Conservation (phyloP, 1,140 invertebrate genomes). For the Lineus longissimus region DNA sequence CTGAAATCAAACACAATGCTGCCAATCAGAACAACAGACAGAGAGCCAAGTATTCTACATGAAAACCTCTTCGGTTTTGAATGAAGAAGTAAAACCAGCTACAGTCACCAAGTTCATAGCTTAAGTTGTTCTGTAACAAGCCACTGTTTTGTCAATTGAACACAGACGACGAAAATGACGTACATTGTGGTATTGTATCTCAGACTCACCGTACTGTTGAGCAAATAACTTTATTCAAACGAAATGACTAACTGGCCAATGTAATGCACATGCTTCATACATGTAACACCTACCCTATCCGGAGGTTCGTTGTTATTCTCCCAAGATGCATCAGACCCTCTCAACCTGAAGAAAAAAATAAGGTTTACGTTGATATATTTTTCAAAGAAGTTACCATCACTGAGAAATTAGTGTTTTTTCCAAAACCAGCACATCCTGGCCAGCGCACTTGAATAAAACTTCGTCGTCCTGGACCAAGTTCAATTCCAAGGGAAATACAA, state of each 20-base stretch:
- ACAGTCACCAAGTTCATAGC: slow-evolving; percentile 2
- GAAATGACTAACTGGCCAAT: slow-evolving; percentile 5
- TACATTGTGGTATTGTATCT: neutral
- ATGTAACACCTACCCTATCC: slow-evolving; percentile 50
- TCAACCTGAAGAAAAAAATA: slow-evolving; percentile 59
- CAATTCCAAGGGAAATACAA: too few species aligned
- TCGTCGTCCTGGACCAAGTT: too few species aligned
- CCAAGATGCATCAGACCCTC: slow-evolving; percentile 80
- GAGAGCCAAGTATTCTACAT: neutral
- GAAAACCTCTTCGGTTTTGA: neutral
- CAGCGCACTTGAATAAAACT: too few species aligned
- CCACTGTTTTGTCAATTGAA: neutral
- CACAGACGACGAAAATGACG: neutral
- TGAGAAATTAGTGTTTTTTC: too few species aligned
- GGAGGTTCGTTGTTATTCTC: slow-evolving; percentile 78
- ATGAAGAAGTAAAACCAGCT: neutral
- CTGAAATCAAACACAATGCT: slow-evolving; percentile 14
- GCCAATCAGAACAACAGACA: neutral
- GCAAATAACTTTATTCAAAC: neutral
- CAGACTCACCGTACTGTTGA: neutral
- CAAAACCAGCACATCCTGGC: too few species aligned
- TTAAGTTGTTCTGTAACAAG: neutral
- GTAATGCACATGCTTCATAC: too few species aligned
- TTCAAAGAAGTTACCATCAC: neutral
- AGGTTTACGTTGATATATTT: neutral